These are phyloP conservation scores for Phaenicophaeus curvirostris DNA, from an alignment of 2,797 vertebrate species.

Conservation along the genomic window DNA sequence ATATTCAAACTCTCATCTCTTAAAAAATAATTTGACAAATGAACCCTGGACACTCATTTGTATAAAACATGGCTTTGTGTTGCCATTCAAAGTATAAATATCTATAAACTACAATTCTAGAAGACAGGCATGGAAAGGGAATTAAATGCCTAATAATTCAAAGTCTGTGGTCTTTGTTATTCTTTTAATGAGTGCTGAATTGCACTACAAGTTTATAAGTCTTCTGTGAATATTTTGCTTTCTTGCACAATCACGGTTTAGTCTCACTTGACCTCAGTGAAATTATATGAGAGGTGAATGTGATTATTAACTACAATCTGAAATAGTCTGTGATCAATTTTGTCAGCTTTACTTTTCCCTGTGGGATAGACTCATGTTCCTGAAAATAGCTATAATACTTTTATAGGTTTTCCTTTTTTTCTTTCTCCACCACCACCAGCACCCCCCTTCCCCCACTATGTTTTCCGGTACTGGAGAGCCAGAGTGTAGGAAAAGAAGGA, in stretches of 20 bases:
- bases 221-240: background rate
- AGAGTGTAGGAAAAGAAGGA: background rate
- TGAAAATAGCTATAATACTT: background rate
- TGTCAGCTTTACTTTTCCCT: background rate
- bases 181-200: constrained; percentile 1
- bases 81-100: background rate
- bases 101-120: background rate
- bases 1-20: background rate
- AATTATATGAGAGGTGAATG: background rate
- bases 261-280: background rate
- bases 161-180: background rate
- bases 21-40: background rate
- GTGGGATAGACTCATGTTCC: background rate
- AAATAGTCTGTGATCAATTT: background rate
- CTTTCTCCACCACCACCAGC: too few species aligned
- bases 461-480: background rate
- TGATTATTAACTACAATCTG: background rate
- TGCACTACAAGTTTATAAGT: background rate
- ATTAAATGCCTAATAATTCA: background rate
- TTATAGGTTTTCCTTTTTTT: background rate
- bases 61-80: background rate
- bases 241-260: background rate
- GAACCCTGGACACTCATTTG: background rate
- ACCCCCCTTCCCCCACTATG: too few species aligned
- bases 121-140: background rate